Evolutionary conservation across 2,113 vertebrate genomes (phyloP), one percentile per base, ranked within the genome.

Genomic region (Misgurnus anguillicaudatus): DNA sequence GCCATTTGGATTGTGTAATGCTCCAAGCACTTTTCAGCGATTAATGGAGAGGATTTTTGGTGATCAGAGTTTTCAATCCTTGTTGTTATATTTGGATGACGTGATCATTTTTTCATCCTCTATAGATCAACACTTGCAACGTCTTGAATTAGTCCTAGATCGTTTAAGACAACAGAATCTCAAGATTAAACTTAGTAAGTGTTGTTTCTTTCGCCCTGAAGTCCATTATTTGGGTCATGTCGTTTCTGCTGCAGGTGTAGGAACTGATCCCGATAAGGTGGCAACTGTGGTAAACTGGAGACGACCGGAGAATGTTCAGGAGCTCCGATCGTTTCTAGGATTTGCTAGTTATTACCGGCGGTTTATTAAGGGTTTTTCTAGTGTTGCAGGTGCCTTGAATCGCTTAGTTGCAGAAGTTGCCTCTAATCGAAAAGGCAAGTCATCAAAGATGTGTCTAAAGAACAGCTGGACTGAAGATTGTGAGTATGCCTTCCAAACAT

Each of bases 41-140:
- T 38, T 63, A 38, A 63, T 38, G 61, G 61, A 63, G 16, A 63
- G 31, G 13, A 63, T 63, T 17, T 63, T 63, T 63, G 61, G 61
- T 39, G 61, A 63, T 8, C 61, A 38, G 36, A 63, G 31, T 17
- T 63, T 63, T 16, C 14, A 39, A 8, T 63, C 31, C 6, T 2
- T 63, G 13, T 16, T 63, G 4, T 38, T 63, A 38, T 63, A 39
- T 6, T 1, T 62, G 13, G 61, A 63, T 38, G 61, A 63, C 16
- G 61, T 63, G 61, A 63, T 38, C 7, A 38, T 63, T 16, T 63
- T 38, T 63, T 63, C 14, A 8, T 38, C 60, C 5, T 62, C 60
- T 9, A 36, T 62, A 31, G 60, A 62, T 31, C 60, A 62, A 5
- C 24, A 36, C 3, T 5, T 62, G 24, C 21, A 62, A 21, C 24